Evolutionary conservation across 2,888 invertebrate genomes (phyloP).

Genomic region (Pachliopta kotzebuea): DNA sequence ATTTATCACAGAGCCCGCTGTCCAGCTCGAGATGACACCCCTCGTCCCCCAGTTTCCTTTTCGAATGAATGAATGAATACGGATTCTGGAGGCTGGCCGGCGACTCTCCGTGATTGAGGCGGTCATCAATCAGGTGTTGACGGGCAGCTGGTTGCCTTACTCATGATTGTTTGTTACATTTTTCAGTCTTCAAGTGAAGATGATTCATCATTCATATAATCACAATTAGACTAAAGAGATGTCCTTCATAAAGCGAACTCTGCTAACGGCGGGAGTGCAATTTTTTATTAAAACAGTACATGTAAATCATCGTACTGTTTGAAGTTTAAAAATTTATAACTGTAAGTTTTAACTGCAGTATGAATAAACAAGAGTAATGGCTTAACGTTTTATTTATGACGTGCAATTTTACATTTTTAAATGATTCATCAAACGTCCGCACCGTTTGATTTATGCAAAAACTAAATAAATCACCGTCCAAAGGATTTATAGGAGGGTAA

Average conservation of each 20-base stretch:
- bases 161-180: background rate
- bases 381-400: slow-evolving; percentile 22
- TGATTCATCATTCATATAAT: slow-evolving; percentile 40
- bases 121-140: slow-evolving; percentile 66
- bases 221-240: slow-evolving; percentile 1
- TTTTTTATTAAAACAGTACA: slow-evolving; percentile 14
- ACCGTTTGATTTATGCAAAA: background rate
- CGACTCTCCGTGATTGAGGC: slow-evolving; percentile 55
- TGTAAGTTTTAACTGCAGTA: slow-evolving; percentile 5
- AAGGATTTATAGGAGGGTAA: too few relatives aligned
- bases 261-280: background rate
- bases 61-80: background rate
- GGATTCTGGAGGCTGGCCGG: slow-evolving; percentile 45
- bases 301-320: slow-evolving; percentile 22
- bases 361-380: slow-evolving; percentile 22
- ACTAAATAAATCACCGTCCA: too few relatives aligned
- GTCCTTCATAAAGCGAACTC: too few relatives aligned
- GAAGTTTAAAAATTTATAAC: slow-evolving; percentile 24
- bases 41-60: slow-evolving; percentile 28
- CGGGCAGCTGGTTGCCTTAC: slow-evolving; percentile 58
- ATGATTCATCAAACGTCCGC: background rate
- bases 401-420: slow-evolving; percentile 8
- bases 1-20: slow-evolving; percentile 68
- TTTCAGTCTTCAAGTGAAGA: slow-evolving; percentile 37
- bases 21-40: slow-evolving; percentile 47